Base-by-base conservation (phyloP, 2,113 vertebrate species). In the Callaeas wilsoni region DNA sequence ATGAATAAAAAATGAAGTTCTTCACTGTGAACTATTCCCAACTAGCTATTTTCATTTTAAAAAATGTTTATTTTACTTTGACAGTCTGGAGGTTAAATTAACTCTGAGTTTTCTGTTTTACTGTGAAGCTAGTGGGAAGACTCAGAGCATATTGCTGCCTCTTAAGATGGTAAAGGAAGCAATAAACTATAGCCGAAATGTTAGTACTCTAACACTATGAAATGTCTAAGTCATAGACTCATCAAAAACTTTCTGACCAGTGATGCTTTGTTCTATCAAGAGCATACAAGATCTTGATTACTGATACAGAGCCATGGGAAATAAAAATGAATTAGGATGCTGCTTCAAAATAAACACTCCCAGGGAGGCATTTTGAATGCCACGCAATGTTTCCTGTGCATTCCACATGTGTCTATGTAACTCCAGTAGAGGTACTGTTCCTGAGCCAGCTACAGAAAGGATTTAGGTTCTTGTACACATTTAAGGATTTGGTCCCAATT, bases 1-100 rank as follows among this genome's bases (percentile, higher is more conserved):
- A 98, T 98, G 90, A 98, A 98, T 98, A 98, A 97, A 98, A 98
- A 98, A 98, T 98, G 96, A 98, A 98, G 96, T 94, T 98, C 93
- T 97, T 97, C 95, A 93, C 94, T 93, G 78, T 96, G 95, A 97
- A 97, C 96, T 97, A 96, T 97, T 97, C 94, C 97, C 77, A 21
- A 96, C 96, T 97, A 98, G 89, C 88, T 97, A 95, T 97, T 98
- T 98, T 98, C 97, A 97, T 98, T 98, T 98, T 6, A 91, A 97
- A 98, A 98, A 89, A 81, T 97, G 96, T 98, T 98, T 98, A 95
- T 98, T 97, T 98, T 98, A 96, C 93, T 97, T 97, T 97, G 97
- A 97, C 96, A 97, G 92, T 92, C 90, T 96, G 97, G 98, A 98
- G 97, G 97, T 98, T 98, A 97, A 97, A 97, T 97, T 97, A 97